phyloP scores from a whole-genome alignment of 2,797 vertebrate species.

The Propithecus deckenii region DNA sequence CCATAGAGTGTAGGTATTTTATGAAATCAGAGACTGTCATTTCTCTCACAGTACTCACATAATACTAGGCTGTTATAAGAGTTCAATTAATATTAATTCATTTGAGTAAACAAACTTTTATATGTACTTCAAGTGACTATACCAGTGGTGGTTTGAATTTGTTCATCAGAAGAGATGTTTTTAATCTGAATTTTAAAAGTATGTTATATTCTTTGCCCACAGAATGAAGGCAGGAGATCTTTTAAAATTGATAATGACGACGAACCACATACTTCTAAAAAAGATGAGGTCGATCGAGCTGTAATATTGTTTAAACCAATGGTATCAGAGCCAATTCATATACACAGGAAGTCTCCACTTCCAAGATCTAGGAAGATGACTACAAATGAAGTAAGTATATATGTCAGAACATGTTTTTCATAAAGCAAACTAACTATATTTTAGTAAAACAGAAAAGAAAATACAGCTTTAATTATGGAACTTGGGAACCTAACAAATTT shows the following conservation, averaged over 20 bases:
- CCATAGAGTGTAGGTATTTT: background rate
- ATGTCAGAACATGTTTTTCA: slow-evolving; percentile 36
- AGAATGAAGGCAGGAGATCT: slow-evolving; percentile 90
- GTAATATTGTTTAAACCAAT: slow-evolving; percentile 91
- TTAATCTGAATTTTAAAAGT: slow-evolving; percentile 5
- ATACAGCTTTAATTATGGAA: slow-evolving; percentile 75
- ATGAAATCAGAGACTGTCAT: background rate
- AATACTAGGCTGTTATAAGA: background rate
- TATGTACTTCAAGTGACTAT: background rate
- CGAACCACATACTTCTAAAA: slow-evolving; percentile 85
- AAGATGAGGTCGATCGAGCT: slow-evolving; percentile 90
- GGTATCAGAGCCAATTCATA: slow-evolving; percentile 94
- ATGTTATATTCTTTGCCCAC: slow-evolving; percentile 29
- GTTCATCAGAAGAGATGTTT: slow-evolving; percentile 14
- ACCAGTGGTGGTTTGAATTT: background rate
- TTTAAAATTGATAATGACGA: slow-evolving; percentile 89
- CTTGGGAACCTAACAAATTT: slow-evolving; percentile 28
- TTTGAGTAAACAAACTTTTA: background rate
- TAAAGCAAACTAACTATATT: slow-evolving; percentile 63
- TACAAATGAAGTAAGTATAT: slow-evolving; percentile 91
- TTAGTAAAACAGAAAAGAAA: slow-evolving; percentile 78
- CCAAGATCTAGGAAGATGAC: slow-evolving; percentile 91
- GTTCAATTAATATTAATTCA: slow-evolving; percentile 17
- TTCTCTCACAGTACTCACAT: background rate
- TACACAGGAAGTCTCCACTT: slow-evolving; percentile 93